Base-by-base conservation (phyloP, 2,797 vertebrate species). In the Ataeniobius toweri region DNA sequence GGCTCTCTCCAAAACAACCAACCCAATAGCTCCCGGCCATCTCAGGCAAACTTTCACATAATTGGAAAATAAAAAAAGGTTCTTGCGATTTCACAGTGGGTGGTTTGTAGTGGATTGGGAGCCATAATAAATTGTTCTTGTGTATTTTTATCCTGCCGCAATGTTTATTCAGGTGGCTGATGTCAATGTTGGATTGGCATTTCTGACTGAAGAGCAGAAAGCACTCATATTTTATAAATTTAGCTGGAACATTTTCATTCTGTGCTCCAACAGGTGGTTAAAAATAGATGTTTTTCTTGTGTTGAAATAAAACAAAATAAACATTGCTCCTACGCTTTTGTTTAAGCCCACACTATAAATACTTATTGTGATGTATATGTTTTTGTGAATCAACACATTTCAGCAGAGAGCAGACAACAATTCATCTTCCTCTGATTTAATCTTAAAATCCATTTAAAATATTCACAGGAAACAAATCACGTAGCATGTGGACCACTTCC, bases 51-150 rank as follows among this genome's bases (percentile, higher is more conserved):
- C 31, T n/a, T 73, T 61, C 59, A 58, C 22, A 41, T 31, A 63
- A 26, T 44, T 72, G 56, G 14, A 77, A 85, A 82, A 63, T 28
- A 9, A 79, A 74, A 31, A 36, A 31, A 36, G 46, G 61, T 71
- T 13, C 41, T 56, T 65, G 13, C 46, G 2, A 65, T 70, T 6
- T 58, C 56, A 41, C 1, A 44, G 53, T 41, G 63, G 67, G 31
- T 9, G 6, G 56, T 39, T 46, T 6, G 22, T 8, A 36, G 44
- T 24, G 22, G 39, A 36, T 22, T 53, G 26, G 22, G 16, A 67
- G 24, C 10, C 18, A 56, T 61, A 26, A 71, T 8, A 58, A 73
- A 76, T 78, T 6, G 31, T 18, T 20, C 24, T 61, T 31, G 13
- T 71, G 46, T 50, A 1, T 79, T 69, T 80, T 65, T 69, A 50